Conservation (phyloP, 1,140 invertebrate species). For the Scaptomyza pallida region DNA sequence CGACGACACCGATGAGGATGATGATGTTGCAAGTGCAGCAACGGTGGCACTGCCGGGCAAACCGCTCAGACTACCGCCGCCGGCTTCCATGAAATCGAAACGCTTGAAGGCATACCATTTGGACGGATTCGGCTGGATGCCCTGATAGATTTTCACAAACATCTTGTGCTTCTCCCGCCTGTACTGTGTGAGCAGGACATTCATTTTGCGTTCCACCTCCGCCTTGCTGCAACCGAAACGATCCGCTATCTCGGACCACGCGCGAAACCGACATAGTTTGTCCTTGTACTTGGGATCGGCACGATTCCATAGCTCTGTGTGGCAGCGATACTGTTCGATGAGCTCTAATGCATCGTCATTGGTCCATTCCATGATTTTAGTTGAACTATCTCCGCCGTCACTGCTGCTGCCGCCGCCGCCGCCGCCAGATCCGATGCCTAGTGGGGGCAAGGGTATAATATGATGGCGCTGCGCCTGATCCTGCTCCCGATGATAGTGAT, state of each 20-base stretch:
- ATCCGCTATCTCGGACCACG: constrained; percentile 84
- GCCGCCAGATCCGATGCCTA: constrained; percentile 30
- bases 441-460: constrained; percentile 64
- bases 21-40: constrained; percentile 31
- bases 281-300: constrained; percentile 85
- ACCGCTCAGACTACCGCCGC: constrained; percentile 67
- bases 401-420: constrained; percentile 19
- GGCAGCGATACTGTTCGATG: constrained; percentile 84
- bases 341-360: constrained; percentile 84
- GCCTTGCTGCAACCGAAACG: constrained; percentile 84
- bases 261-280: constrained; percentile 83
- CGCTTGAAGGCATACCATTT: constrained; percentile 83
- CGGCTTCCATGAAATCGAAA: constrained; percentile 82
- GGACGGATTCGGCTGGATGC: constrained; percentile 82
- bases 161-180: constrained; percentile 85
- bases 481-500: constrained; percentile 32
- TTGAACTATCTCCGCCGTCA: constrained; percentile 46
- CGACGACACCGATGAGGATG: constrained; percentile 50
- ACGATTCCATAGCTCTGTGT: constrained; percentile 85
- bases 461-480: constrained; percentile 27
- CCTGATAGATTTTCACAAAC: constrained; percentile 81
- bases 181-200: constrained; percentile 85
- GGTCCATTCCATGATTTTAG: constrained; percentile 84
- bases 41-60: constrained; percentile 21
- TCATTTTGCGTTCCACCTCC: constrained; percentile 85